Evolutionary conservation across 2,888 invertebrate species (phyloP).

Genomic region (Peribatodes rhomboidaria): DNA sequence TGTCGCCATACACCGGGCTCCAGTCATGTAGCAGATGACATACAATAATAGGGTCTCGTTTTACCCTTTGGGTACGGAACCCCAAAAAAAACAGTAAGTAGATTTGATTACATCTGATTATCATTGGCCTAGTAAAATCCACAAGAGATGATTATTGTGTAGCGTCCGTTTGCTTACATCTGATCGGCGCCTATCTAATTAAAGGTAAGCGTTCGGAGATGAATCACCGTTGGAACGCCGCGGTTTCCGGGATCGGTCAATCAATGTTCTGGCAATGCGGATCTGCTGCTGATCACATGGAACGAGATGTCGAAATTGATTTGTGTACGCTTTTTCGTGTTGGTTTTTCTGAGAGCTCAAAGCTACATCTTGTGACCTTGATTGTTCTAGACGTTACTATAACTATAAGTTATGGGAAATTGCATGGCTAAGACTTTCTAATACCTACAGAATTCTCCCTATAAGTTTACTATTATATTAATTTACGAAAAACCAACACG

Average conservation of each 20-base stretch:
- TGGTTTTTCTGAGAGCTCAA: slow-evolving; percentile 5
- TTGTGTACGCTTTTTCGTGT: slow-evolving; percentile 27
- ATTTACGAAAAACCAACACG: too few species aligned
- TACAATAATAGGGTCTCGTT: too few species aligned
- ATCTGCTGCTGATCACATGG: slow-evolving; percentile 23
- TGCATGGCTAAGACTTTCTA: too few species aligned
- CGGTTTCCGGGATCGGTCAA: slow-evolving; percentile 68
- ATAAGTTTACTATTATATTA: too few species aligned
- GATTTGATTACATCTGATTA: too few species aligned
- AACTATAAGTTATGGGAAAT: neutral
- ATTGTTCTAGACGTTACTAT: neutral
- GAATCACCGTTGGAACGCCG: slow-evolving; percentile 71
- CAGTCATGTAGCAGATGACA: too few species aligned
- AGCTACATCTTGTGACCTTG: neutral
- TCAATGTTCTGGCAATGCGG: slow-evolving; percentile 34
- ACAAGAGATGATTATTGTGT: too few species aligned
- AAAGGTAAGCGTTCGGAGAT: slow-evolving; percentile 41
- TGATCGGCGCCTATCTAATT: slow-evolving; percentile 37
- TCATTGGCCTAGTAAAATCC: too few species aligned
- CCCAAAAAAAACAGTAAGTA: too few species aligned
- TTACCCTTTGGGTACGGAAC: too few species aligned
- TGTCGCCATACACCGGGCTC: too few species aligned
- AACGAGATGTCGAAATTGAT: slow-evolving; percentile 20
- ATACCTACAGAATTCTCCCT: too few species aligned
- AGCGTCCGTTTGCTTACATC: slow-evolving; percentile 11